Evolutionary conservation across 2,113 vertebrate species (phyloP).

Genomic region (Bettongia penicillata): DNA sequence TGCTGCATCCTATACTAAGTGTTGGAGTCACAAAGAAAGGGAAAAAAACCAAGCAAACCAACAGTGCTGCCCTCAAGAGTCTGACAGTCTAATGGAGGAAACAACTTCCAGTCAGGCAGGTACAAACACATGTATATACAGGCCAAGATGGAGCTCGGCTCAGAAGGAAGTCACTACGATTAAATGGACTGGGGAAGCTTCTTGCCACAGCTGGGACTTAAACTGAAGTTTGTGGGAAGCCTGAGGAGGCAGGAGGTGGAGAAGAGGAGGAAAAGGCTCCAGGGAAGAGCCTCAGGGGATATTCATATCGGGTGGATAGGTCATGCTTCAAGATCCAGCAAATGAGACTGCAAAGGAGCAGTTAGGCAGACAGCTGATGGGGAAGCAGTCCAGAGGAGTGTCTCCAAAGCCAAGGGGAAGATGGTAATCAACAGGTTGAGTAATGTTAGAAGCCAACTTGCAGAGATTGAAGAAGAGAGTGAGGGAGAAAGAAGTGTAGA

Average conservation of each 20-base stretch:
- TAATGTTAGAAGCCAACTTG: not conserved
- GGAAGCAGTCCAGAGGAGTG: not conserved
- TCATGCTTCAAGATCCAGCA: not conserved
- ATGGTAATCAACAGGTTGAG: not conserved
- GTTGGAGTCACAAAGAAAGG: not conserved
- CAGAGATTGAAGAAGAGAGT: not conserved
- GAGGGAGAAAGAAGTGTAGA: not conserved
- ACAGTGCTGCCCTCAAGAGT: not conserved
- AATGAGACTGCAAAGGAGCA: not conserved
- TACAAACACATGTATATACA: not conserved
- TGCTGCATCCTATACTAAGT: not conserved
- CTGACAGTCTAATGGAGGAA: not conserved
- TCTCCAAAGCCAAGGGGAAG: too few species aligned
- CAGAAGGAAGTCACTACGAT: not conserved
- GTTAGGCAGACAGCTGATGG: not conserved
- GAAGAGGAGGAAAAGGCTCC: not conserved
- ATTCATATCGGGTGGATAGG: not conserved
- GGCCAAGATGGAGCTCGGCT: not conserved
- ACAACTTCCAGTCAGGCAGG: not conserved
- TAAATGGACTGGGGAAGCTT: not conserved
- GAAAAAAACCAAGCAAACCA: not conserved
- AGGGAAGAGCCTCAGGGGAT: not conserved
- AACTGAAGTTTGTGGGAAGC: not conserved
- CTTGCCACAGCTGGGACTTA: not conserved
- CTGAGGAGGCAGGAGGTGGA: not conserved